A percentile compares a stretch with the other conserved stretches of the same genome.
phyloP scores from a whole-genome alignment of 2,797 vertebrate species.

The Falco rusticolus region DNA sequence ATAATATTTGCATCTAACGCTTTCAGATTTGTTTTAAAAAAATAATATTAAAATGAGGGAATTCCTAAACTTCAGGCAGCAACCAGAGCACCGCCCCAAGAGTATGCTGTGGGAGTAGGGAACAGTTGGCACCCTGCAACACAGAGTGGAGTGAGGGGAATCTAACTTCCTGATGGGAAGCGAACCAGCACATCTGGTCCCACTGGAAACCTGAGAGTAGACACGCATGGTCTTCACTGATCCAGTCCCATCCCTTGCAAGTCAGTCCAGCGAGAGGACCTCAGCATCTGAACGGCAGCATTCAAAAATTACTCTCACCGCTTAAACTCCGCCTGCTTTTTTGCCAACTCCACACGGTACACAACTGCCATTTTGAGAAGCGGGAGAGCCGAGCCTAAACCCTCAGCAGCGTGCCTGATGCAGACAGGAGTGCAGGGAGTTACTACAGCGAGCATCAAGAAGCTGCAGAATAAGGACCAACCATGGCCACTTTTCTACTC shows the following conservation, averaged over 20 bases:
- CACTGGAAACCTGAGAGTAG: not conserved
- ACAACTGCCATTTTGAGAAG: not conserved
- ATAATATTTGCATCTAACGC: not conserved
- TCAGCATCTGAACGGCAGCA: not conserved
- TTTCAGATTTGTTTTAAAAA: not conserved
- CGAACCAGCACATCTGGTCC: not conserved
- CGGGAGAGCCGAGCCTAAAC: not conserved
- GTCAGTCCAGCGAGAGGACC: not conserved
- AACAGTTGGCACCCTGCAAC: not conserved
- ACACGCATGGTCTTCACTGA: not conserved
- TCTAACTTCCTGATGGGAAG: not conserved
- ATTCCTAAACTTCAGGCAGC: not conserved
- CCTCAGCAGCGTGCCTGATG: not conserved
- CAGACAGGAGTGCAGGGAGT: not conserved
- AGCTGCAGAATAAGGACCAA: not conserved
- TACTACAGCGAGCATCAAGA: not conserved
- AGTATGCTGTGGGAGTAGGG: not conserved
- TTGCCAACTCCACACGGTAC: not conserved
- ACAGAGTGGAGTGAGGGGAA: not conserved
- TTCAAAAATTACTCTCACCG: not conserved
- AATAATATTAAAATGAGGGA: not conserved
- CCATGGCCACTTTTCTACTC: not conserved
- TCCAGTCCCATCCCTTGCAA: fast-evolving
- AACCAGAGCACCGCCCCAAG: not conserved
- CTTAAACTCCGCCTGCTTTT: not conserved